Evolutionary conservation across 2,888 invertebrate genomes (phyloP), one percentile per base, ranked within the genome.

Genomic region (Drymonia ruficornis): DNA sequence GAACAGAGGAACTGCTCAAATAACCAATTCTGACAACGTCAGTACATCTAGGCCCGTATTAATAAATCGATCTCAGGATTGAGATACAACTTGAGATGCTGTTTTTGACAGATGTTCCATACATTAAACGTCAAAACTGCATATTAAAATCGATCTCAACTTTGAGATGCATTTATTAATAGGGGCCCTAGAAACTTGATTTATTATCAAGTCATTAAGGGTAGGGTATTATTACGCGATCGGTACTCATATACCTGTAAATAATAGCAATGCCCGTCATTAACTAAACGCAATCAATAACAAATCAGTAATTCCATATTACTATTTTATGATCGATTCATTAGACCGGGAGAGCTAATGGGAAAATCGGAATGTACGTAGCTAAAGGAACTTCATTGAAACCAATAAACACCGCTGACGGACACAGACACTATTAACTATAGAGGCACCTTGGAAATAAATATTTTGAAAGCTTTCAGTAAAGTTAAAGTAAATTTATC

Each of bases 181-280:
- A n/a, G n/a, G n/a, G n/a, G n/a, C n/a, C n/a, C n/a, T n/a, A 60
- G 57, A 42, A 61, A 57, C 55, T 65, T 69, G 65, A 69, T 69
- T 69, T 69, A 69, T 61, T 61, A 67, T 56, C 49, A 56, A 55
- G 59, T 67, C 56, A 68, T 66, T 64, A 66, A 60, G 15, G 54
- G 56, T 65, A 66, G 59, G 62, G 67, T 62, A 49, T 55, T 52
- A 65, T 65, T 65, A 59, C 55, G 59, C 45, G 56, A 67, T 61
- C 61, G 59, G 65, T 55, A 59, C 36, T 56, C 55, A 62, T 50
- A 53, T 54, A 54, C 56, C 53, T 57, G 53, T 59, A 50, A 53
- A 61, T 63, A 55, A 66, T 57, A 58, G 65, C 63, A 48, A 51
- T 53, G 44, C 12, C 40, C 50, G 44, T 61, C 57, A 62, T 62